Conservation (phyloP, 2,113 vertebrate genomes). For the Cyprinodon tularosa region DNA sequence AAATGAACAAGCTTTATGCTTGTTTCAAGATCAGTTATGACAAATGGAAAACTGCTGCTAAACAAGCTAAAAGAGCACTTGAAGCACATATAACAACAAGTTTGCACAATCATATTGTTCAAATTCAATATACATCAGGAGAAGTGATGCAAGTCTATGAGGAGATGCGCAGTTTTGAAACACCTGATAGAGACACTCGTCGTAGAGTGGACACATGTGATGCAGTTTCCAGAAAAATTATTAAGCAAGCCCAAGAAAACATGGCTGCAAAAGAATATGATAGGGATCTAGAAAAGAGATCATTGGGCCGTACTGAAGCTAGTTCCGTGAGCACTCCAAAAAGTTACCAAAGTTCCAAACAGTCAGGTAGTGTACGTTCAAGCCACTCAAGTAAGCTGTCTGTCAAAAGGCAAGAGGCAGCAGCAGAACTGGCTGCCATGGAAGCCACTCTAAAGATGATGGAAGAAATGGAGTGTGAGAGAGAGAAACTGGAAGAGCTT, state of each 20-base stretch:
- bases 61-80: conserved; percentile 4
- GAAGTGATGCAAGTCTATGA: neutral
- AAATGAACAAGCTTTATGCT: neutral
- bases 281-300: neutral
- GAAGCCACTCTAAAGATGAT: neutral
- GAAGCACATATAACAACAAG: neutral
- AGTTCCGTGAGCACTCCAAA: neutral
- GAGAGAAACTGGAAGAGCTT: conserved; percentile 5
- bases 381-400: neutral
- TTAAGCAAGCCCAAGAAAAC: neutral
- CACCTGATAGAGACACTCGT: neutral
- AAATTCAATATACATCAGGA: neutral
- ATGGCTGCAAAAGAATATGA: neutral
- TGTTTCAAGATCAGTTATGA: neutral
- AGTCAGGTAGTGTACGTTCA: neutral
- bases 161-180: neutral
- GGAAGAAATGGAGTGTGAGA: neutral
- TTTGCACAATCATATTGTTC: neutral
- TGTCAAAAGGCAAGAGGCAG: neutral
- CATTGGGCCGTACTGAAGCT: neutral
- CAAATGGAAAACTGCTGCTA: neutral
- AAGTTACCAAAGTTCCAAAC: neutral
- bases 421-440: conserved; percentile 8
- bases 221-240: neutral
- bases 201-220: conserved; percentile 1